Percentiles rank a stretch among this genome's conserved stretches.
These are phyloP conservation scores for Acrossocheilus wenchowensis DNA, from an alignment of 2,797 vertebrate species.

Conservation along the genomic window DNA sequence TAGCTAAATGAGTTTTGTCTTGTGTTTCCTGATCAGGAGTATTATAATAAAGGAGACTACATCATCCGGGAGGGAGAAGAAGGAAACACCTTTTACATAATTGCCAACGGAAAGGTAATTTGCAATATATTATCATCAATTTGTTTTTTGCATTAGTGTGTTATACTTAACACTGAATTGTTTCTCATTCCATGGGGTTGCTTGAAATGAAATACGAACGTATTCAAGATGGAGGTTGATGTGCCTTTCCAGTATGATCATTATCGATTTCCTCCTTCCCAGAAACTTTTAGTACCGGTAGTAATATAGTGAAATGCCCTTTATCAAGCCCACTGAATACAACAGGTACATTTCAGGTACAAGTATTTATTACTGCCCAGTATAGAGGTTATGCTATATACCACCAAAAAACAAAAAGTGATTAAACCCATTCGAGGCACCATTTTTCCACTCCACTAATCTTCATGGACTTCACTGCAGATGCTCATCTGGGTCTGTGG, in stretches of 20 bases:
- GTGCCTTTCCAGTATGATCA: not conserved
- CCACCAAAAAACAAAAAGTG: not conserved
- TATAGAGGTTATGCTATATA: not conserved
- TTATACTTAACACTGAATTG: not conserved
- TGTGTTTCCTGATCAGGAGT: constrained; percentile 80
- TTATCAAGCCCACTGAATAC: not conserved
- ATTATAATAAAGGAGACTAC: constrained; percentile 89
- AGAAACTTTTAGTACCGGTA: not conserved
- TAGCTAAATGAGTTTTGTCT: constrained; percentile 61
- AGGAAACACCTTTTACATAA: constrained; percentile 94
- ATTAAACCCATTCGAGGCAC: constrained; percentile 9
- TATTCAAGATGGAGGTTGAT: not conserved
- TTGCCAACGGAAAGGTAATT: constrained; percentile 91
- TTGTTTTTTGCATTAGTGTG: not conserved
- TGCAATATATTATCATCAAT: not conserved
- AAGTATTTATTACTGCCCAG: not conserved
- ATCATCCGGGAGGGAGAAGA: constrained; percentile 93
- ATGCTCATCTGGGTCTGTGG: constrained; percentile 45
- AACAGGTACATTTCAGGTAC: not conserved
- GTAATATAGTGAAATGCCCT: not conserved
- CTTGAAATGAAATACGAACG: not conserved
- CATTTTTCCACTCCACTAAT: constrained; percentile 30
- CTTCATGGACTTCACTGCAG: constrained; percentile 44
- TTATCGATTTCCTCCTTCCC: not conserved
- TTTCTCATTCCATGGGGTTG: constrained; percentile 5